Evolutionary conservation across 2,888 invertebrate species (phyloP).

Genomic region (Ophioninae sp.): DNA sequence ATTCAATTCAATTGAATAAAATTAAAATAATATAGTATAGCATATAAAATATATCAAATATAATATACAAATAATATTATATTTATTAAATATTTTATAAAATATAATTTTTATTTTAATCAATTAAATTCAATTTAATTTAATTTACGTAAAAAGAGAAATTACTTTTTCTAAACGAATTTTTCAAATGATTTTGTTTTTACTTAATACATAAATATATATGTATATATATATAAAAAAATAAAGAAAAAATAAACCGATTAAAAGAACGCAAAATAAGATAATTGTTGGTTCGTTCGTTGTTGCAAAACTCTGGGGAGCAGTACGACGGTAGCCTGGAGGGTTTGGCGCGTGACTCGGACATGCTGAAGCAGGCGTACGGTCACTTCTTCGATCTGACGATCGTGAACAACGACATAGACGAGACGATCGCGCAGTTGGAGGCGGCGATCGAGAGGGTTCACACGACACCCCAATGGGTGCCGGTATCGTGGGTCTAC

Average conservation of each 20-base stretch:
- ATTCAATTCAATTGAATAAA: no score
- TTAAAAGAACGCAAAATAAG: neutral
- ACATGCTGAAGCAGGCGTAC: conserved; percentile 97
- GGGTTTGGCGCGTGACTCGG: conserved; percentile 97
- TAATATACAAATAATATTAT: no score
- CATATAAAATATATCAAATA: no score
- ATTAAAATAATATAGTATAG: no score
- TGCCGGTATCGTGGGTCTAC: conserved; percentile 99
- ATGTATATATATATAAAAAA: no score
- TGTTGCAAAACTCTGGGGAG: conserved; percentile 75
- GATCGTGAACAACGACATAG: conserved; percentile 99
- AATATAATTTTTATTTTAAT: neutral
- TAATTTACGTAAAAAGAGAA: no score
- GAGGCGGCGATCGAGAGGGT: conserved; percentile 95
- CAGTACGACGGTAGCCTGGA: conserved; percentile 99
- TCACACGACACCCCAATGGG: conserved; percentile 97
- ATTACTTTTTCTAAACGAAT: no score
- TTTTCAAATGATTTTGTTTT: no score
- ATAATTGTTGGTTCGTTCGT: neutral
- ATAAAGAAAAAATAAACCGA: neutral
- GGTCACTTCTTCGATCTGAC: conserved; percentile 99
- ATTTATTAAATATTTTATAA: no score
- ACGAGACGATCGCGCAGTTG: conserved; percentile 96
- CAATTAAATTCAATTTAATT: no score
- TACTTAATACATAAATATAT: no score